A percentile compares a stretch with the other conserved stretches of the same genome.
These are phyloP conservation scores for Amphipyra berbera DNA, from an alignment of 2,888 invertebrate genomes.

Conservation along the genomic window DNA sequence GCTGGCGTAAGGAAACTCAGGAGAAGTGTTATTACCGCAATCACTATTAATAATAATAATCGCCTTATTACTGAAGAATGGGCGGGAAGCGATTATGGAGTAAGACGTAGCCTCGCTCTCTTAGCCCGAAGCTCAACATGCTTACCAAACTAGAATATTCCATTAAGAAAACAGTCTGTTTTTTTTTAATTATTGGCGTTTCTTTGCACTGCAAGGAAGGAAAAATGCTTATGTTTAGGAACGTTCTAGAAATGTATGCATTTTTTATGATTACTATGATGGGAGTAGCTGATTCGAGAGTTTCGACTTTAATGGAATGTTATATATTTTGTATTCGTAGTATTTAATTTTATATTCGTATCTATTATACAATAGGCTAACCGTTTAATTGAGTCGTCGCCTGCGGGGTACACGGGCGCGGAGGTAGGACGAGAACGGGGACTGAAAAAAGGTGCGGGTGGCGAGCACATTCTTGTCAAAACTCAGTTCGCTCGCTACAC, in stretches of 20 bases:
- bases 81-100: conserved; percentile 27
- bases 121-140: conserved; percentile 14
- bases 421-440: no score
- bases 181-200: conserved; percentile 20
- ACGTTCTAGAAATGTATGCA: conserved; percentile 1
- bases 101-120: not conserved
- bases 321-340: no score
- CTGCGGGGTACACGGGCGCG: no score
- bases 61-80: conserved; percentile 23
- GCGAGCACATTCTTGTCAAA: no score
- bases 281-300: no score
- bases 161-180: conserved; percentile 20
- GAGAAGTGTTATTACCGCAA: conserved; percentile 34
- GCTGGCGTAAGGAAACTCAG: conserved; percentile 11
- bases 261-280: no score
- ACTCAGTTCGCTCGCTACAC: no score
- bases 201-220: conserved; percentile 10
- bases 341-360: no score
- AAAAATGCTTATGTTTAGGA: not conserved
- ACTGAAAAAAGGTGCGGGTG: no score
- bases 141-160: conserved; percentile 23
- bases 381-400: no score
- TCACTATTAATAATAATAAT: conserved; percentile 38
- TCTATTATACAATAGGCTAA: no score
- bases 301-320: no score